These are phyloP conservation scores for Drosophila burlai DNA, from an alignment of 1,140 invertebrate species.

Conservation along the genomic window DNA sequence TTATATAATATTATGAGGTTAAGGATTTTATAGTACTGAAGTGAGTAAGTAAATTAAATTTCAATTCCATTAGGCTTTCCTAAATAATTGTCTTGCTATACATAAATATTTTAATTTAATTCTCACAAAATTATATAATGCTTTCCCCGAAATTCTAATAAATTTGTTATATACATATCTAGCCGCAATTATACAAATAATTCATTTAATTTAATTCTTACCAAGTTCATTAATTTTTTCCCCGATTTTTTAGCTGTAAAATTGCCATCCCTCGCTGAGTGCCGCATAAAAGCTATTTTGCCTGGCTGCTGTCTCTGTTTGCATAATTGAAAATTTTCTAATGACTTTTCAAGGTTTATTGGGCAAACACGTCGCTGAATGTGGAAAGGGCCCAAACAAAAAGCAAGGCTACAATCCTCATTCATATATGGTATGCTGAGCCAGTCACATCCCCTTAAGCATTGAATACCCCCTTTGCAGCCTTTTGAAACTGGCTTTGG, in stretches of 20 bases:
- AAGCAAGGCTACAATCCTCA: constrained; percentile 7
- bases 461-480: constrained; percentile 14
- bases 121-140: background rate
- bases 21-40: background rate
- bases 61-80: background rate
- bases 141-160: background rate
- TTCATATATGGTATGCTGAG: constrained; percentile 22
- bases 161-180: too few species aligned
- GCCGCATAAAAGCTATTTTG: constrained; percentile 7
- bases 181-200: too few species aligned
- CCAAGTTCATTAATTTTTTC: background rate
- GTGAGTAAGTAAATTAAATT: background rate
- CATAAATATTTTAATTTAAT: background rate
- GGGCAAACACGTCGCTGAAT: constrained; percentile 57
- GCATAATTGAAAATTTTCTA: constrained; percentile 78
- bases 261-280: constrained; percentile 6
- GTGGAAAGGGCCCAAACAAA: constrained; percentile 18
- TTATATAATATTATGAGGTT: background rate
- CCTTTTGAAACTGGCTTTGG: constrained; percentile 9
- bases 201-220: too few species aligned
- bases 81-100: background rate
- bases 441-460: constrained; percentile 10
- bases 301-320: constrained; percentile 37
- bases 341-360: constrained; percentile 77
- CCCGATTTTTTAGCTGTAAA: background rate